phyloP scores from a whole-genome alignment of 2,888 invertebrate species.

The Heliconius charithonia region DNA sequence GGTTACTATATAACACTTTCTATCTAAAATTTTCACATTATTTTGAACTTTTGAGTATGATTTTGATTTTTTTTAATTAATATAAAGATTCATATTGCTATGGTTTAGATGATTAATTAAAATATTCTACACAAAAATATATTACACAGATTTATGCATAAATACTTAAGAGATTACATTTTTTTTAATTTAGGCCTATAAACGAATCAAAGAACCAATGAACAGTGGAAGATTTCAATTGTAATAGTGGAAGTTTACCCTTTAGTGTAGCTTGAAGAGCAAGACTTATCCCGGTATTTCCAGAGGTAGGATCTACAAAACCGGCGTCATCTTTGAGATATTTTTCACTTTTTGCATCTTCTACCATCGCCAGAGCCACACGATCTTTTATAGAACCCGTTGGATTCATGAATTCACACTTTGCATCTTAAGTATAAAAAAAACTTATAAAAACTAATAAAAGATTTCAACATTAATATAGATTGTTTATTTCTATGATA shows the following conservation, averaged over 20 bases:
- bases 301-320: conserved; percentile 97
- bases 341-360: conserved; percentile 93
- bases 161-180: neutral
- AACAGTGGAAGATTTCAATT: neutral
- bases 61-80: neutral
- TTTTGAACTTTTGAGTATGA: neutral
- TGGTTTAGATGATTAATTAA: neutral
- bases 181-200: neutral
- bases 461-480: neutral
- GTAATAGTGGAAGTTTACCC: conserved; percentile 48
- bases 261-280: conserved; percentile 93
- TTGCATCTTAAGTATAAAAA: conserved; percentile 86
- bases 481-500: conserved; percentile 51
- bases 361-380: conserved; percentile 94
- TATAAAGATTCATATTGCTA: too few species aligned
- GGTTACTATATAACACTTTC: conserved; percentile 96
- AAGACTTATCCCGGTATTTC: conserved; percentile 92
- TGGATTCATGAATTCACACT: conserved; percentile 97
- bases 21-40: conserved; percentile 76
- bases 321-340: conserved; percentile 90
- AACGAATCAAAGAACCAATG: too few species aligned
- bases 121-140: neutral
- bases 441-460: neutral
- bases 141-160: neutral
- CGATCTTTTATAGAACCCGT: conserved; percentile 97